These are phyloP conservation scores for Heterotilapia buettikoferi DNA, from an alignment of 2,113 vertebrate species.

Conservation along the genomic window DNA sequence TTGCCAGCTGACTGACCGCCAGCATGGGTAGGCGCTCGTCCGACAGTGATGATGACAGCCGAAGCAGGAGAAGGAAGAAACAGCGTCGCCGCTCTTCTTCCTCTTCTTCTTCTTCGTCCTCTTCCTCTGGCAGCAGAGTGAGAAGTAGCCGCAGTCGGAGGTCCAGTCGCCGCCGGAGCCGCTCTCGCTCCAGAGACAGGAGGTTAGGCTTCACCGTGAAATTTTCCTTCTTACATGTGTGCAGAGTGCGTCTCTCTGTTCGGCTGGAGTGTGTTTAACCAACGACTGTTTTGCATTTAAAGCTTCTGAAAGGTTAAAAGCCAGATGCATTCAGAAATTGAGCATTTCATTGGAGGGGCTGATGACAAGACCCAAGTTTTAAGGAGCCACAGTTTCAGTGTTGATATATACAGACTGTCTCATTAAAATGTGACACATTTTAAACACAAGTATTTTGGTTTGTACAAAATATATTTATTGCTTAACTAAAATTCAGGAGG, in stretches of 20 bases:
- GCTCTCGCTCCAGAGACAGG: constrained; percentile 78
- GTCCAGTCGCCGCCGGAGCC: constrained; percentile 78
- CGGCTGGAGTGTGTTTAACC: neutral
- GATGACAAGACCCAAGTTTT: neutral
- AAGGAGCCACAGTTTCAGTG: neutral
- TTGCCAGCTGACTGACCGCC: neutral
- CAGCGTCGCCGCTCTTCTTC: constrained; percentile 81
- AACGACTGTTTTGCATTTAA: neutral
- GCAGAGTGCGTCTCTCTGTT: neutral
- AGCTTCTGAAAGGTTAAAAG: neutral
- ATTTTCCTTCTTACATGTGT: neutral
- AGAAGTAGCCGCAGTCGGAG: constrained; percentile 80
- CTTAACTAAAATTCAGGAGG: neutral
- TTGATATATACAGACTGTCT: neutral
- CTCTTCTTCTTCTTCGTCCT: constrained; percentile 86
- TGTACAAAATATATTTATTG: neutral
- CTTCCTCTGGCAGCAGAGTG: constrained; percentile 81
- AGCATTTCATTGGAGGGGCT: neutral
- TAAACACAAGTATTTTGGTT: neutral
- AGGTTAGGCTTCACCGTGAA: constrained; percentile 20
- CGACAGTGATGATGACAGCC: constrained; percentile 86
- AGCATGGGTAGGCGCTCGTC: constrained; percentile 89
- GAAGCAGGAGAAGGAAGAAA: constrained; percentile 84
- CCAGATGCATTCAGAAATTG: neutral
- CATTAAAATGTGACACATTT: neutral